These are phyloP conservation scores for Bombyx mandarina DNA, from an alignment of 1,140 invertebrate genomes.

Conservation along the genomic window DNA sequence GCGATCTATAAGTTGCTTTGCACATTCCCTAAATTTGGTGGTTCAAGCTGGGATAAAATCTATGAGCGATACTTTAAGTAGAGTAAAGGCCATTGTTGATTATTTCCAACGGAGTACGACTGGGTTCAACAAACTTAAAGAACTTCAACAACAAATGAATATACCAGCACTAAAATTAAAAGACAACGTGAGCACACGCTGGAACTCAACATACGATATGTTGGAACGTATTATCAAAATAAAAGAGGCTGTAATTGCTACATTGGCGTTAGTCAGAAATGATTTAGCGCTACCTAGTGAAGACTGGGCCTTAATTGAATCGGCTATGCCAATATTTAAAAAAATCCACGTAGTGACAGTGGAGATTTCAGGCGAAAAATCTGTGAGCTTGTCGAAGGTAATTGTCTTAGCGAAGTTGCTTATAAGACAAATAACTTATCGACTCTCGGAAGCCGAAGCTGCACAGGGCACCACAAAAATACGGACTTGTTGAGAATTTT, in stretches of 20 bases:
- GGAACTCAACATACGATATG: conserved; percentile 4
- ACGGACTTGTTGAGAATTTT: not conserved
- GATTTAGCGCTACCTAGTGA: not conserved
- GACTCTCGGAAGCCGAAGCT: not conserved
- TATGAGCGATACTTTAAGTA: conserved; percentile 1
- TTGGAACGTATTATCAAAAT: not conserved
- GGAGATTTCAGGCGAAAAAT: conserved; percentile 2
- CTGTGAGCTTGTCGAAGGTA: conserved; percentile 2
- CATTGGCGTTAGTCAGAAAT: not conserved
- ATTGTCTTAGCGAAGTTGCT: not conserved
- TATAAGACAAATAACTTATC: not conserved
- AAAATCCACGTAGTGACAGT: not conserved
- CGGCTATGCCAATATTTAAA: not conserved
- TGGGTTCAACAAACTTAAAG: conserved; percentile 4
- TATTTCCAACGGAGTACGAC: not conserved
- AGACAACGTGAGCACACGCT: conserved; percentile 1
- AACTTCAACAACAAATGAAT: conserved; percentile 7
- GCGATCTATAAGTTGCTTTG: conserved; percentile 6
- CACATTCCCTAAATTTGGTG: conserved; percentile 5
- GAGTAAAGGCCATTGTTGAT: conserved; percentile 1
- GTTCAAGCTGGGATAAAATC: conserved; percentile 1
- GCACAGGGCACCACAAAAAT: not conserved
- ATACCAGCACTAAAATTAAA: conserved; percentile 3
- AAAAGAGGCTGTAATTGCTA: conserved; percentile 5
- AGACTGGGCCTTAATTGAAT: not conserved